Base-by-base conservation (phyloP, 2,797 vertebrate genomes). In the Sebastes oblongus region DNA sequence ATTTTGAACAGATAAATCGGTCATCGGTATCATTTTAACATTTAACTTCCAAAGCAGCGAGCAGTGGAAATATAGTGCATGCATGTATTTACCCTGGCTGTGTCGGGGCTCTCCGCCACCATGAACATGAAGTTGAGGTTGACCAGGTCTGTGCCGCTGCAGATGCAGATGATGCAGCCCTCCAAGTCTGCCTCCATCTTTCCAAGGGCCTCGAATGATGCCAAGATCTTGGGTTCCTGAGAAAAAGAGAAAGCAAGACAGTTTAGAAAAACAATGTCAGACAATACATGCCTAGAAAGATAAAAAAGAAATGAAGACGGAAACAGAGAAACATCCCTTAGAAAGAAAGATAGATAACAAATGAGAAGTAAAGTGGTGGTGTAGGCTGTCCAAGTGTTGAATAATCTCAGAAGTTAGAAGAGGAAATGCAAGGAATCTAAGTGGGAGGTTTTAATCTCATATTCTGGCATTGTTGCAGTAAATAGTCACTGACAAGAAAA, bases 71-170 rank as follows among this genome's bases (percentile, higher is more conserved):
- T 42, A 42, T 42, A 42, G 39, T 42, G 39, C 39, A 42, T 16
- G 39, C 39, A 42, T 42, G 39, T 42, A 42, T 73, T 92, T 97
- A 99, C 98, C 98, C 98, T 96, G 78, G 98, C 97, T 50, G 95
- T 90, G 87, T 99, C 98, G 2, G 96, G 91, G 80, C 80, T 98
- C 94, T 99, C 98, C 0, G 98, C 97, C 86, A 99, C 97, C 97
- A 99, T 95, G 94, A 97, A 99, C 78, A 97, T 98, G 92, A 98
- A 99, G 94, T 95, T 98, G 92, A 99, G 97, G 96, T 99, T 99
- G 91, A 99, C 98, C 91, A 99, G 96, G 91, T 99, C 98, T 0
- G 96, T 97, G 29, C 97, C 98, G 20, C 97, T 98, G 95, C 98
- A 99, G 88, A 99, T 96, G 76, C 98, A 99, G 78, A 99, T 96